Conservation (phyloP, 23 tunicate species). For the Corella eumyota region DNA sequence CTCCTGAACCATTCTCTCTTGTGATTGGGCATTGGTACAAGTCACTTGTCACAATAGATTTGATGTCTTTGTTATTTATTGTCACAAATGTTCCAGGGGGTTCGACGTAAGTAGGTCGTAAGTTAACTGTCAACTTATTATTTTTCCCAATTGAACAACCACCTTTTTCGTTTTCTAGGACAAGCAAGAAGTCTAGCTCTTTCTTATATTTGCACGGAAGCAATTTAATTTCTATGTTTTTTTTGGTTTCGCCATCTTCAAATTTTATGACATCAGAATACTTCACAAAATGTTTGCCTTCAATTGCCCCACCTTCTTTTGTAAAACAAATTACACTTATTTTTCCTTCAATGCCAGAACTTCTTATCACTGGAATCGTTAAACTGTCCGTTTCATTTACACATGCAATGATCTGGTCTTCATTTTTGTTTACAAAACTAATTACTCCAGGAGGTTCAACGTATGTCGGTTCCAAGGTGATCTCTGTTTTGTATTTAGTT, state of each 20-base stretch:
- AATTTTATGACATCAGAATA: slow-evolving; percentile 6
- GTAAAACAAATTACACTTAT: slow-evolving; percentile 13
- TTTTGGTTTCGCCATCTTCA: slow-evolving; percentile 30
- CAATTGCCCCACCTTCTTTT: slow-evolving; percentile 26
- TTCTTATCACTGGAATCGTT: slow-evolving; percentile 8
- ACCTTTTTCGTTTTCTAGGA: not conserved
- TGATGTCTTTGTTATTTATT: not conserved
- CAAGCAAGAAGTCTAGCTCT: slow-evolving; percentile 5
- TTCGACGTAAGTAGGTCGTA: slow-evolving; percentile 2
- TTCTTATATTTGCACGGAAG: slow-evolving; percentile 11
- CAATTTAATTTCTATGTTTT: slow-evolving; percentile 15
- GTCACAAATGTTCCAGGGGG: slow-evolving; percentile 4
- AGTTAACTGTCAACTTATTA: not conserved
- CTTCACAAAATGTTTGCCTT: slow-evolving; percentile 20
- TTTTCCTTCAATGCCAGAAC: slow-evolving; percentile 18
- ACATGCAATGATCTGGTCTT: not conserved
- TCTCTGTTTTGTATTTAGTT: slow-evolving; percentile 1
- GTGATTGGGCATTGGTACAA: too few species aligned
- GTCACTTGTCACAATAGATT: too few species aligned
- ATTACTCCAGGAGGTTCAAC: slow-evolving; percentile 25
- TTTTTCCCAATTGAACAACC: slow-evolving; percentile 1
- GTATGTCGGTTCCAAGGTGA: slow-evolving; percentile 4
- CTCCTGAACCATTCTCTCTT: slow-evolving; percentile 34
- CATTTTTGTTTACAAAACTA: not conserved
- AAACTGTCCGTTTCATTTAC: slow-evolving; percentile 1